A percentile compares a stretch with the other conserved stretches of the same genome.
Conservation (phyloP, 2,888 invertebrate species). For the Conistra vaccinii region DNA sequence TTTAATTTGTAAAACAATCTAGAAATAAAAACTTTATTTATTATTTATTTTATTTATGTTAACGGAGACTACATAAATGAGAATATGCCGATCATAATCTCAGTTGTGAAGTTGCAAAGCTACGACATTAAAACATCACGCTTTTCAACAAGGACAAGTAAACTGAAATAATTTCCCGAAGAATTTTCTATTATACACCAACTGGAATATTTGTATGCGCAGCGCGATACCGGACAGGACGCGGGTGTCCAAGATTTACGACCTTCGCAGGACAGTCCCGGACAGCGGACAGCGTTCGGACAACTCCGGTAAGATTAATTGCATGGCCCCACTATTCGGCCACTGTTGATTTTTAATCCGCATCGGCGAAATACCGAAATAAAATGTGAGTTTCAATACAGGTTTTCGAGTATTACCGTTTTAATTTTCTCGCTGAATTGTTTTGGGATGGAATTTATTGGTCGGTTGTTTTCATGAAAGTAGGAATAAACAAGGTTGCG, state of each 20-base stretch:
- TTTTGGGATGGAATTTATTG: constrained; percentile 42
- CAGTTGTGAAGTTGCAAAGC: constrained; percentile 1
- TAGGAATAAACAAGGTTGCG: background rate
- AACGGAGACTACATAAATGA: background rate
- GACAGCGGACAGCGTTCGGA: constrained; percentile 78
- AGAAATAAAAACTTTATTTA: too few species aligned
- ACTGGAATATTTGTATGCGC: constrained; percentile 81
- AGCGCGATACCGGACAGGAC: constrained; percentile 77
- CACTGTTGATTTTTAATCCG: constrained; percentile 82
- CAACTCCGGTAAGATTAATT: constrained; percentile 85
- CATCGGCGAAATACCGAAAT: constrained; percentile 67
- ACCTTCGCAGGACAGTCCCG: constrained; percentile 73
- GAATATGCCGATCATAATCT: background rate
- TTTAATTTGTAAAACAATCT: too few species aligned
- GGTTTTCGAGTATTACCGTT: constrained; percentile 45
- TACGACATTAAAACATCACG: constrained; percentile 21
- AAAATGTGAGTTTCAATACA: constrained; percentile 70
- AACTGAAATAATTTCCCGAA: constrained; percentile 74
- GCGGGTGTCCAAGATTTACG: constrained; percentile 84
- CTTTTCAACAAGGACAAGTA: constrained; percentile 62
- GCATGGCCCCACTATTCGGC: constrained; percentile 77
- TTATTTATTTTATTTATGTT: too few species aligned
- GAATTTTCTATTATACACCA: constrained; percentile 75
- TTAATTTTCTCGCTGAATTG: constrained; percentile 52
- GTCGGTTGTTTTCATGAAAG: constrained; percentile 6